Conservation (phyloP, 2,113 vertebrate species). For the Notarius lentiginosus region DNA sequence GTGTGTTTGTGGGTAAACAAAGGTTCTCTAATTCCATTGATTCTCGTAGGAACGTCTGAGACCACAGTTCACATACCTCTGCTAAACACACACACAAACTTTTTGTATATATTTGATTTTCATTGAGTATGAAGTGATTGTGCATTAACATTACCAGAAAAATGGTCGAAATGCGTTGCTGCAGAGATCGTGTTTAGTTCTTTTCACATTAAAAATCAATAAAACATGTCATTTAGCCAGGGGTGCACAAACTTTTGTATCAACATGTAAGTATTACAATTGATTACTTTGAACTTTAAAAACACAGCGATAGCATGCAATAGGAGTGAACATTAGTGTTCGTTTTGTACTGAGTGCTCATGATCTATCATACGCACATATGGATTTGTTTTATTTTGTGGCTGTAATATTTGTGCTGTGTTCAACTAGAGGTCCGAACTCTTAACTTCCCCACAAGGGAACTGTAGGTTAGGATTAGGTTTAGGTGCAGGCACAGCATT, state of each 20-base stretch:
- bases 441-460: no score
- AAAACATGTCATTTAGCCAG: neutral
- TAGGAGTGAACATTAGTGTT: no score
- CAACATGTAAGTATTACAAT: no score
- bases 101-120: neutral
- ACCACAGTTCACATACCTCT: constrained; percentile 15
- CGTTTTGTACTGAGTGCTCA: neutral
- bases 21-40: constrained; percentile 4
- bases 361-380: neutral
- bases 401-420: no score
- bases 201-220: neutral
- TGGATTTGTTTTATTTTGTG: no score
- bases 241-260: no score
- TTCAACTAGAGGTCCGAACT: no score
- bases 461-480: no score
- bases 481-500: no score
- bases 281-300: no score
- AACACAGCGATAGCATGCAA: neutral
- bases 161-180: neutral
- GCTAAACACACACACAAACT: constrained; percentile 17
- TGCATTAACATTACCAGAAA: neutral
- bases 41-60: constrained; percentile 32
- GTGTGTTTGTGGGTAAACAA: constrained; percentile 38
- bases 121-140: neutral
- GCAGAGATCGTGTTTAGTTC: no score